Conservation (phyloP, 2,797 vertebrate genomes). For the Psittacula derbiana region DNA sequence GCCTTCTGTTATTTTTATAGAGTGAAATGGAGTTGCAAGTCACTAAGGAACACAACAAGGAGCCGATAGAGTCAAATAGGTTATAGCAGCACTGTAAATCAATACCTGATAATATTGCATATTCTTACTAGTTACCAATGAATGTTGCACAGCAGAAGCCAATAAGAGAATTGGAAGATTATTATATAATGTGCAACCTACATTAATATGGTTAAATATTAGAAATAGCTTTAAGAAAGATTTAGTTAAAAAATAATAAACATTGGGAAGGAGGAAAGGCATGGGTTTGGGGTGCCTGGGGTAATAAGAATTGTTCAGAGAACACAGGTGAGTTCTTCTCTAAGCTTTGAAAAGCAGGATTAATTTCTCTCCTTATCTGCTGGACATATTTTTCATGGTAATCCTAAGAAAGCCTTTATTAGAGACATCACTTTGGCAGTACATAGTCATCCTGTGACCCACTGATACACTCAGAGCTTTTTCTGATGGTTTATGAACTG, state of each 20-base stretch:
- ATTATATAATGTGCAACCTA: neutral
- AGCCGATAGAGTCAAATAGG: neutral
- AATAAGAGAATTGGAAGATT: neutral
- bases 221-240: neutral
- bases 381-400: neutral
- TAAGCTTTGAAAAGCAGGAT: neutral
- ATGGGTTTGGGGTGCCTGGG: neutral
- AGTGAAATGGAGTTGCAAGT: neutral
- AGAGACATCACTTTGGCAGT: neutral
- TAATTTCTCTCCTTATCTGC: neutral
- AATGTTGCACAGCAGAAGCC: neutral
- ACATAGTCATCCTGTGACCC: neutral
- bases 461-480: neutral
- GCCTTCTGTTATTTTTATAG: conserved; percentile 4
- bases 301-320: neutral
- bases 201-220: neutral
- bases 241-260: neutral
- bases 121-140: neutral
- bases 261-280: neutral
- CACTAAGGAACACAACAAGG: neutral
- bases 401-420: neutral
- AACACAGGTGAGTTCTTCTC: neutral
- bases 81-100: neutral
- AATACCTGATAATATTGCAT: neutral
- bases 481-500: neutral